These are phyloP conservation scores for Paratilapia polleni DNA, from an alignment of 2,113 vertebrate species.

Conservation along the genomic window DNA sequence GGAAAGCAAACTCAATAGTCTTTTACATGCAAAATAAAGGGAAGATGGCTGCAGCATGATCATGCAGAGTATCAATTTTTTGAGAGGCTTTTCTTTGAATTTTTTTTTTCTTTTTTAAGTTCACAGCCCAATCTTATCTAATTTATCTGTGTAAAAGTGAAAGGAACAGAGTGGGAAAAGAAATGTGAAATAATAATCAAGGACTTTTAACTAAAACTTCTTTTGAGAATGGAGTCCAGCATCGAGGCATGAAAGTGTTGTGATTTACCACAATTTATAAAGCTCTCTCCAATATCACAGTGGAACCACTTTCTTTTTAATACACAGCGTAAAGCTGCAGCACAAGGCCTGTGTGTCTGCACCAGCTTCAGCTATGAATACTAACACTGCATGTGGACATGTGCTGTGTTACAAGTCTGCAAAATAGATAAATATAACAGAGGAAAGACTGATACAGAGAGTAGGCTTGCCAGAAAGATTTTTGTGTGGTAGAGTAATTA, in stretches of 20 bases:
- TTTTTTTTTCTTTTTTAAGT: neutral
- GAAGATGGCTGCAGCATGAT: constrained; percentile 1
- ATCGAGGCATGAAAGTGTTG: neutral
- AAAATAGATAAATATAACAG: constrained; percentile 31
- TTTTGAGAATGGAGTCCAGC: constrained; percentile 45
- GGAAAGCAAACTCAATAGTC: constrained; percentile 19
- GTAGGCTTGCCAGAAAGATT: neutral
- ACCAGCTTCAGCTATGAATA: constrained; percentile 65
- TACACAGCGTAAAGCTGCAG: constrained; percentile 40
- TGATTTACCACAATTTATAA: constrained; percentile 53
- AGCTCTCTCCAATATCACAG: constrained; percentile 16
- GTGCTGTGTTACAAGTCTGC: constrained; percentile 55
- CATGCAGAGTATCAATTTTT: constrained; percentile 31
- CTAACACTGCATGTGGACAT: constrained; percentile 56
- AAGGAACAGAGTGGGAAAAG: neutral
- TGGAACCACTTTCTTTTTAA: constrained; percentile 42
- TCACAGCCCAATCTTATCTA: neutral
- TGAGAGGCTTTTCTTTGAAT: neutral
- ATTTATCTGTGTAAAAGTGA: constrained; percentile 12
- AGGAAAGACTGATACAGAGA: neutral
- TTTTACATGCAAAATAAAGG: constrained; percentile 23
- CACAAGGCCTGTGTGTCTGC: constrained; percentile 56
- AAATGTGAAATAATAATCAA: neutral
- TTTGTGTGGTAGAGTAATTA: neutral
- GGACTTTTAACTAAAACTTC: constrained; percentile 18